Percentiles rank a stretch among this genome's conserved stretches.
phyloP scores from a whole-genome alignment of 1,140 invertebrate genomes.

The Paralvinella palmiformis region DNA sequence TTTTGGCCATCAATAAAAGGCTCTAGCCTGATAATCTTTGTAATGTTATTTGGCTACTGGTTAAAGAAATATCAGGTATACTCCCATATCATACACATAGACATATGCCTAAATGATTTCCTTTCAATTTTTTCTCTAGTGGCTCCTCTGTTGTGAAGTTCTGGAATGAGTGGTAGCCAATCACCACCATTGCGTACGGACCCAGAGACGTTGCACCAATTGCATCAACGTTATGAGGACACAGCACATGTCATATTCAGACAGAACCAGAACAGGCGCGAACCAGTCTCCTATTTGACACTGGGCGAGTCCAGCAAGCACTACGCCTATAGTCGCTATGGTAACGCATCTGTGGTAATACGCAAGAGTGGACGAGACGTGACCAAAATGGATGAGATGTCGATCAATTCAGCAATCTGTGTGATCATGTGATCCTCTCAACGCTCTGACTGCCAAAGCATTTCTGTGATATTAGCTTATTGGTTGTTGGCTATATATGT shows the following conservation, averaged over 20 bases:
- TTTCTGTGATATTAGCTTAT: too few relatives aligned
- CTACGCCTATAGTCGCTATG: conserved; percentile 1
- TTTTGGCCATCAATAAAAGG: too few relatives aligned
- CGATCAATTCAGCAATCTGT: conserved; percentile 33
- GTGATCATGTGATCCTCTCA: conserved; percentile 27
- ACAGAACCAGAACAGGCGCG: conserved; percentile 29
- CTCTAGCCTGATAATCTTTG: too few relatives aligned
- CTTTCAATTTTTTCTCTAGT: background rate
- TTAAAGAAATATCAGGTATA: too few relatives aligned
- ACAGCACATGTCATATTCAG: conserved; percentile 44
- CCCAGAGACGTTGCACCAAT: conserved; percentile 26
- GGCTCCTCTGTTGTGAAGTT: background rate
- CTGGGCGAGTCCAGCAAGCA: background rate
- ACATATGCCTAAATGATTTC: too few relatives aligned
- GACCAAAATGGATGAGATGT: conserved; percentile 30
- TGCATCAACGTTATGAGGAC: conserved; percentile 50
- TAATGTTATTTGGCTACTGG: too few relatives aligned
- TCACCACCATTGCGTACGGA: conserved; percentile 1
- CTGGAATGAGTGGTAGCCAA: background rate
- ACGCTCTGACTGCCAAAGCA: too few relatives aligned
- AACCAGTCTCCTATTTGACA: background rate
- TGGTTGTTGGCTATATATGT: too few relatives aligned
- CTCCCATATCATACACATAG: too few relatives aligned
- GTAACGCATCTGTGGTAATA: conserved; percentile 23
- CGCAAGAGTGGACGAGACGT: conserved; percentile 25